Conservation (phyloP, 2,888 invertebrate genomes). For the Orgyia antiqua region DNA sequence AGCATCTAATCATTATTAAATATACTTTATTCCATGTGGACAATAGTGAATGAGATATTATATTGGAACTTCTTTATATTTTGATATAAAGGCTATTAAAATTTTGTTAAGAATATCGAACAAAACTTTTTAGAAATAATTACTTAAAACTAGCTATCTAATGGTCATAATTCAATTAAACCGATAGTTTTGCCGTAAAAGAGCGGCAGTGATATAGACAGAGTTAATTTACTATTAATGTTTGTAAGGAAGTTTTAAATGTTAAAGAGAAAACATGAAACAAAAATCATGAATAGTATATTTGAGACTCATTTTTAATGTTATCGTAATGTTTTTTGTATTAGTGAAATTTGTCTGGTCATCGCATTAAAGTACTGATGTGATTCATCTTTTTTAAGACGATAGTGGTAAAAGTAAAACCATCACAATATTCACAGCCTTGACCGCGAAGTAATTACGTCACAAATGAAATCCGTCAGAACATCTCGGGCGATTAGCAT, state of each 20-base stretch:
- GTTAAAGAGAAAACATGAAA: neutral
- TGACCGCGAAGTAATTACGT: constrained; percentile 42
- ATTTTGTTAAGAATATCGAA: too few relatives aligned
- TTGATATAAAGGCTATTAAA: too few relatives aligned
- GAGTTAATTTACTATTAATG: too few relatives aligned
- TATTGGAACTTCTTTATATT: too few relatives aligned
- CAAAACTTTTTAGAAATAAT: too few relatives aligned
- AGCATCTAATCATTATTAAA: constrained; percentile 31
- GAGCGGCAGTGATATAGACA: too few relatives aligned
- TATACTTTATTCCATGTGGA: constrained; percentile 26
- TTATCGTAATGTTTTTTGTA: too few relatives aligned
- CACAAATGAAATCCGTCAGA: constrained; percentile 41
- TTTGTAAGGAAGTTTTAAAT: neutral
- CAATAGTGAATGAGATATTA: constrained; percentile 19
- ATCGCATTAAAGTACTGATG: neutral
- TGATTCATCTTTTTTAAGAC: constrained; percentile 3
- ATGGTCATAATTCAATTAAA: too few relatives aligned
- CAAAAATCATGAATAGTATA: too few relatives aligned
- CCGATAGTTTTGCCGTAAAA: too few relatives aligned
- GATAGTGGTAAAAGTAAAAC: constrained; percentile 41
- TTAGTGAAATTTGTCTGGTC: neutral
- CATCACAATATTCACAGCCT: constrained; percentile 33
- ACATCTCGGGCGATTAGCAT: constrained; percentile 43
- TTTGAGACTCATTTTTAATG: too few relatives aligned
- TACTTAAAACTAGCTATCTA: too few relatives aligned